phyloP scores from a whole-genome alignment of 2,888 invertebrate species.

The Mylabris sibirica region DNA sequence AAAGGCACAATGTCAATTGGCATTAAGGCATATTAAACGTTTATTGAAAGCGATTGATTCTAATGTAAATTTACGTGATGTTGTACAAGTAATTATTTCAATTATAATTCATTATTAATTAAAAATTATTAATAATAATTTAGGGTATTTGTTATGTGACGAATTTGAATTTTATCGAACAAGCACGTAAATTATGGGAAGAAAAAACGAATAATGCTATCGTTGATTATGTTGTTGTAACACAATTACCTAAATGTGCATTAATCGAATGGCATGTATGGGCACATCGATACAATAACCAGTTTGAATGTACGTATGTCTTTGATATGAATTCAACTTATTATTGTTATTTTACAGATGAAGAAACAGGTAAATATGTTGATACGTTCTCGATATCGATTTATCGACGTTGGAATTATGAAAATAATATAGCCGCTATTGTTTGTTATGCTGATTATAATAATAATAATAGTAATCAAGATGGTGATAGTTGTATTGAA shows the following conservation, averaged over 20 bases:
- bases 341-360: slow-evolving; percentile 67
- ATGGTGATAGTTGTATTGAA: slow-evolving; percentile 40
- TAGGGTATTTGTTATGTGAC: slow-evolving; percentile 89
- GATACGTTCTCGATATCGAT: slow-evolving; percentile 84
- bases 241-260: slow-evolving; percentile 80
- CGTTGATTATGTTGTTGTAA: slow-evolving; percentile 86
- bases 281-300: slow-evolving; percentile 87
- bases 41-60: slow-evolving; percentile 83
- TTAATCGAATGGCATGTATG: slow-evolving; percentile 93
- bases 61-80: slow-evolving; percentile 80
- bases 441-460: slow-evolving; percentile 76
- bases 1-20: slow-evolving; percentile 81
- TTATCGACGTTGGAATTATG: slow-evolving; percentile 87
- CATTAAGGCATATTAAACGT: slow-evolving; percentile 83
- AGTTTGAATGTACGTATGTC: slow-evolving; percentile 79
- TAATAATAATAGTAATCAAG: slow-evolving; percentile 50
- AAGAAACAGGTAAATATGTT: slow-evolving; percentile 88
- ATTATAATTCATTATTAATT: too few relatives aligned
- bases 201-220: slow-evolving; percentile 85
- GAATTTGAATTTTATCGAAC: slow-evolving; percentile 72
- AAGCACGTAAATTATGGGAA: slow-evolving; percentile 83
- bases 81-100: slow-evolving; percentile 69
- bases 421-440: slow-evolving; percentile 85
- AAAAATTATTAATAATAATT: slow-evolving; percentile 23
- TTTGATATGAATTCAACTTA: background rate